Base-by-base conservation (phyloP, 2,888 invertebrate species). In the Endotricha flammealis region DNA sequence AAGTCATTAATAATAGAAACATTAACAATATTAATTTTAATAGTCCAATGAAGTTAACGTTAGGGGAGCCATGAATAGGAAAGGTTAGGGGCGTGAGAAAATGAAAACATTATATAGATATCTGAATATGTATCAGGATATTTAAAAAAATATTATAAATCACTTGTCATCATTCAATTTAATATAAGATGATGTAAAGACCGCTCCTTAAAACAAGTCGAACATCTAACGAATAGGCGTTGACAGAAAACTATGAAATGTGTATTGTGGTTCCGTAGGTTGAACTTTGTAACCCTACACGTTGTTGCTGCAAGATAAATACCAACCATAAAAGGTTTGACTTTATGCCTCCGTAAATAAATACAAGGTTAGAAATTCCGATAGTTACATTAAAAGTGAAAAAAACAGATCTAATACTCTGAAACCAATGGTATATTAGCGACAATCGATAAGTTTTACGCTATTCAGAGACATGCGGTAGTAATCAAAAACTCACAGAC, bases 221-320 rank as follows among this genome's bases (percentile, higher is more conserved):
- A 38, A 38, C 36, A 33, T 36, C 32, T 30, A 24, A 34, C 33
- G 41, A 41, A 33, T 23, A 35, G 23, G 44, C 20, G 25, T 33
- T 24, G 32, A 40, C 28, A 37, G 23, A 30, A 39, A 42, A 34
- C 35, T 36, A n/a, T n/a, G 10, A 36, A 46, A 42, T 33, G 29
- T 31, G 28, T 29, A 38, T 29, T 36, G 33, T 36, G 22, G 35
- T 29, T 33, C 17, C 16, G 27, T 22, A 20, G 6, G 3, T 33
- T 16, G 25, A 33, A 33, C 25, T 33, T 25, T 25, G 25, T 33
- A 33, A 33, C 32, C 25, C 25, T 33, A 25, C 10, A 30, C 25
- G 25, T 33, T 25, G 9, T 32, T 4, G 25, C 25, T 6, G 20
- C 8, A 12, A 12, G 16, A 11, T 12, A 25, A 7, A 17, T 25